Evolutionary conservation across 2,888 invertebrate species (phyloP).

Genomic region (Pyralis farinalis): DNA sequence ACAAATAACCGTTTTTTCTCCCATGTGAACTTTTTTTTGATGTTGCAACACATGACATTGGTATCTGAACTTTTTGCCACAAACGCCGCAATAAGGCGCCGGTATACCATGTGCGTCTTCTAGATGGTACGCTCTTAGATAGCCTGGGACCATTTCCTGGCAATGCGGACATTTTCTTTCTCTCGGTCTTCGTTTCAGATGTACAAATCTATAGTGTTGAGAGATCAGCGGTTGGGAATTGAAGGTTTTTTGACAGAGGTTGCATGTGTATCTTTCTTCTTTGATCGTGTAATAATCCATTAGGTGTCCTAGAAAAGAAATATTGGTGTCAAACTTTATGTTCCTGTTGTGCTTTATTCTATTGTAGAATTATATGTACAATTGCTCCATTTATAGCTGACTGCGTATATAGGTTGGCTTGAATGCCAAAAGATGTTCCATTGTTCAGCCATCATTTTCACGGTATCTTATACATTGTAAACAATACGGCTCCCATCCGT

Average conservation of each 20-base stretch:
- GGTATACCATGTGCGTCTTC: slow-evolving; percentile 48
- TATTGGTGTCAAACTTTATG: slow-evolving; percentile 18
- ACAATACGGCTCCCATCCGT: no score
- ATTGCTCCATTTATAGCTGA: no score
- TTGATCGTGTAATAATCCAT: slow-evolving; percentile 30
- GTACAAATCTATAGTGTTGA: slow-evolving; percentile 51
- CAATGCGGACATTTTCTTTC: slow-evolving; percentile 45
- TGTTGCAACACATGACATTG: slow-evolving; percentile 43
- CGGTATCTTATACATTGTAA: no score
- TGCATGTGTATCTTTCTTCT: slow-evolving; percentile 35
- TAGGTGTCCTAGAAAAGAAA: slow-evolving; percentile 47
- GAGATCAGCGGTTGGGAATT: slow-evolving; percentile 41
- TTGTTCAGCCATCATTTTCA: no score
- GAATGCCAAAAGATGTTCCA: no score
- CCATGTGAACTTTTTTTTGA: slow-evolving; percentile 50
- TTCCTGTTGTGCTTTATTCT: slow-evolving; percentile 8
- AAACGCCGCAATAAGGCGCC: slow-evolving; percentile 48
- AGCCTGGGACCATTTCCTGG: slow-evolving; percentile 34
- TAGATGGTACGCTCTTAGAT: slow-evolving; percentile 42
- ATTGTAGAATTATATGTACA: not conserved
- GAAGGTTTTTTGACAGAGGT: slow-evolving; percentile 35
- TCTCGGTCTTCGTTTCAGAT: slow-evolving; percentile 40
- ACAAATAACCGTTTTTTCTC: slow-evolving; percentile 55
- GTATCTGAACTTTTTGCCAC: slow-evolving; percentile 47
- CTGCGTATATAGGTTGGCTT: no score